A percentile compares a stretch with the other conserved stretches of the same genome.
Conservation (phyloP, 2,888 invertebrate genomes). For the Strigamia crassipes region DNA sequence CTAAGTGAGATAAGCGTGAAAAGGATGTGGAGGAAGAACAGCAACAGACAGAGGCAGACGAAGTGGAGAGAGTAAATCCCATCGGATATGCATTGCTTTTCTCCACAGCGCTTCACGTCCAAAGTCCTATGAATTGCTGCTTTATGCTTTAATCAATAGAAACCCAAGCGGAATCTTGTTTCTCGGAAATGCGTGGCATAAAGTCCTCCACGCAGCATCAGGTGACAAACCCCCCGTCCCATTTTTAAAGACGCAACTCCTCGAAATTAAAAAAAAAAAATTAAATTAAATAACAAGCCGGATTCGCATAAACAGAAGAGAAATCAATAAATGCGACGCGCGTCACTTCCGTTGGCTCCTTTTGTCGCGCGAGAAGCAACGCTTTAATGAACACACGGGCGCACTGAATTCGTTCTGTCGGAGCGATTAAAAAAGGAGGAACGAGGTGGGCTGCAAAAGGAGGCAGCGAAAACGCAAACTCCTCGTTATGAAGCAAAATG, state of each 20-base stretch:
- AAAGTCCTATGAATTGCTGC: conserved; percentile 10
- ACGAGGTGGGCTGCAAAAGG: too few relatives aligned
- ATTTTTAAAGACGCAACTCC: background rate
- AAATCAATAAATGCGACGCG: background rate
- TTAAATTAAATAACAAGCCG: too few relatives aligned
- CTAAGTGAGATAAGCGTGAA: too few relatives aligned
- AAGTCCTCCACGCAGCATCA: background rate
- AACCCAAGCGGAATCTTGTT: background rate
- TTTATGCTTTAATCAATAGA: conserved; percentile 10
- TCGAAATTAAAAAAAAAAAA: background rate
- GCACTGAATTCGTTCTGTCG: background rate
- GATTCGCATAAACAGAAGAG: background rate
- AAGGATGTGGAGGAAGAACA: too few relatives aligned
- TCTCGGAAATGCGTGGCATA: background rate
- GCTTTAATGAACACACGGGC: background rate
- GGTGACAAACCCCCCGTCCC: background rate
- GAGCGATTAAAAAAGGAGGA: background rate
- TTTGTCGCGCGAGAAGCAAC: background rate
- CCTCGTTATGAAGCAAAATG: background rate
- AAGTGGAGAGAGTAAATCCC: background rate
- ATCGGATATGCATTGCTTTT: conserved; percentile 3
- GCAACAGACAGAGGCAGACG: too few relatives aligned
- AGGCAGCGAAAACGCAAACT: background rate
- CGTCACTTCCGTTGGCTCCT: background rate
- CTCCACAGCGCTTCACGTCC: background rate